phyloP scores from a whole-genome alignment of 2,888 invertebrate genomes.

The Artemia sinica region DNA sequence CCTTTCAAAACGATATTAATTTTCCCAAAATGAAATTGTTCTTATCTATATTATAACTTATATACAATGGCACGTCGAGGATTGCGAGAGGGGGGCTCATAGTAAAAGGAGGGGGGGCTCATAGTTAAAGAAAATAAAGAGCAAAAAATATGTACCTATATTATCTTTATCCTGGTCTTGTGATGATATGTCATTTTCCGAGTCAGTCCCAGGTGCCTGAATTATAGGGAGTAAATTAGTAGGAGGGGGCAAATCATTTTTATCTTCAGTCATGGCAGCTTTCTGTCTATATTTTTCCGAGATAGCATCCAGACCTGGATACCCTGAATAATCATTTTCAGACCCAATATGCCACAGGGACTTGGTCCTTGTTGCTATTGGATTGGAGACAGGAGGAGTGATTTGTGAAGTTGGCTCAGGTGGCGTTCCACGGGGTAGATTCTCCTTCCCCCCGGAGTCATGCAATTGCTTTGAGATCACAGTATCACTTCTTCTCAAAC shows the following conservation, averaged over 20 bases:
- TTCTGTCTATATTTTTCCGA: constrained; percentile 12
- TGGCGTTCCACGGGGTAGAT: not conserved
- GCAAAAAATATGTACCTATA: no score
- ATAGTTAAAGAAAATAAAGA: no score
- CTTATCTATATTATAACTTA: no score
- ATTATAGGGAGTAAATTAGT: not conserved
- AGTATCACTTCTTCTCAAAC: constrained; percentile 12
- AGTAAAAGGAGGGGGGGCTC: no score
- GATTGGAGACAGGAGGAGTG: not conserved
- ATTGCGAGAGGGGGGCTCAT: no score
- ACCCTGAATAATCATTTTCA: not conserved
- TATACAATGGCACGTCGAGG: no score
- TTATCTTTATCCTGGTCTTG: no score
- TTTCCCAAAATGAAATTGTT: no score
- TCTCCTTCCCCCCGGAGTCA: constrained; percentile 6
- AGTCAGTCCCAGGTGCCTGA: not conserved
- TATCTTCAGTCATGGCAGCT: not conserved
- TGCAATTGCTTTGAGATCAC: constrained; percentile 11
- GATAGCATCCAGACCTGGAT: constrained; percentile 5
- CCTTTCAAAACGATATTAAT: no score
- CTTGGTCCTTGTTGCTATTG: not conserved
- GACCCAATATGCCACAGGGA: constrained; percentile 11
- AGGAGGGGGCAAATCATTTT: not conserved
- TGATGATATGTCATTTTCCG: not conserved
- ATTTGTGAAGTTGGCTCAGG: not conserved